These are phyloP conservation scores for Bradynema listronoti DNA, from an alignment of 1,140 invertebrate genomes.

Conservation along the genomic window DNA sequence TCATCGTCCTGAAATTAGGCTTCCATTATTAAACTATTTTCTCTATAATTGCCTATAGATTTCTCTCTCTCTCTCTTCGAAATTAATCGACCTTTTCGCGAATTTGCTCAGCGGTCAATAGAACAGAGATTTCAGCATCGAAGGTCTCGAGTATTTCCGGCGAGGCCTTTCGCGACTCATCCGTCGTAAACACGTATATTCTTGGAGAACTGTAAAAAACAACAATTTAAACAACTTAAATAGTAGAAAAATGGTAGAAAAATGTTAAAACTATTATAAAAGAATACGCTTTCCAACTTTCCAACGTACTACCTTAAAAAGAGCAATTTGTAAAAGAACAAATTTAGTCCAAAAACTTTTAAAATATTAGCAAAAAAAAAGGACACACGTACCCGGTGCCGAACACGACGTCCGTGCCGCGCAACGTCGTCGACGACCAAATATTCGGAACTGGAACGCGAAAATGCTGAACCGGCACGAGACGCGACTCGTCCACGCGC, in stretches of 20 bases:
- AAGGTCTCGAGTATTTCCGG: slow-evolving; percentile 65
- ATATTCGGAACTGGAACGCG: slow-evolving; percentile 59
- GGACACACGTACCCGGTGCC: too few species aligned
- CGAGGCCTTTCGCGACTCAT: slow-evolving; percentile 66
- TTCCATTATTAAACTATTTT: neutral
- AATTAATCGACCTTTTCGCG: neutral
- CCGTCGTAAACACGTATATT: slow-evolving; percentile 74
- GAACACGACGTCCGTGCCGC: too few species aligned
- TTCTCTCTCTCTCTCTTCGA: neutral
- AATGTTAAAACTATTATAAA: too few species aligned
- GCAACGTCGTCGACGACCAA: neutral
- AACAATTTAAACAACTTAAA: neutral
- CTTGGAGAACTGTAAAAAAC: slow-evolving; percentile 67
- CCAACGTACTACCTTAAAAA: too few species aligned
- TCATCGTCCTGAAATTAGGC: slow-evolving; percentile 17
- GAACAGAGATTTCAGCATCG: slow-evolving; percentile 5
- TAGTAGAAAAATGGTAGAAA: neutral
- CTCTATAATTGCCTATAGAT: neutral
- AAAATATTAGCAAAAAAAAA: too few species aligned
- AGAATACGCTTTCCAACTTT: too few species aligned
- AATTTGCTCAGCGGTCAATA: slow-evolving; percentile 1
- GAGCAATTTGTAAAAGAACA: too few species aligned
- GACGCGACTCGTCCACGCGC: slow-evolving; percentile 58
- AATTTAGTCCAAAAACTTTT: too few species aligned
- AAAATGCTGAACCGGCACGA: slow-evolving; percentile 67